Evolutionary conservation across 2,888 invertebrate species (phyloP), one percentile per base, ranked within the genome.

Genomic region (Hipparchia semele): DNA sequence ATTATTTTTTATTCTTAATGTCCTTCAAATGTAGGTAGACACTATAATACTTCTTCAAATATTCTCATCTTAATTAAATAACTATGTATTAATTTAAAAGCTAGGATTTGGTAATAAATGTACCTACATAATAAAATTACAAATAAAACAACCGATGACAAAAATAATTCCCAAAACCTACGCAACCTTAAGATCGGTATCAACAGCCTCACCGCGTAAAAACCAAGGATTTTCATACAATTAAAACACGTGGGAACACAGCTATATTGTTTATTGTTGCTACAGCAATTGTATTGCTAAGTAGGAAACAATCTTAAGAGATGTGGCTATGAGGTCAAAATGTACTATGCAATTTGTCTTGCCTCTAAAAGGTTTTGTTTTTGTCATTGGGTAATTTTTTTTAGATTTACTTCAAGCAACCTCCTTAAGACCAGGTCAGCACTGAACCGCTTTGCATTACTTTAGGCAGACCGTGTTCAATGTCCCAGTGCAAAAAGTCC

Each of bases 191-290:
- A 90, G 90, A 90, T 91, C 80, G 45, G 72, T 87, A 91, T 90
- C 90, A 83, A 82, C 77, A 86, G 84, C 80, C 82, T 82, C 80
- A 76, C 78, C 80, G 79, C 82, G 84, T 83, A 87, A 88, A 86
- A 88, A 86, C 87, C 91, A 91, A 91, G 91, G 92, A 85, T 90
- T 86, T 87, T 84, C 84, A 79, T 89, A 86, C 86, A 89, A 88
- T 89, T 88, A 87, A 81, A 81, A 77, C 73, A 79, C 87, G 90
- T 92, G 91, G 88, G 92, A 92, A 91, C 74, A 72, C 68, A 45
- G 70, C 71, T 69, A 87, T 86, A 90, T 90, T 90, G 90, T 89
- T 87, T 87, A 90, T 90, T 90, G 90, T 90, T 73, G 68, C 81
- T 78, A 79, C 80, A 85, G 87, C 86, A 89, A 86, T 86, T 87